Evolutionary conservation across 2,888 invertebrate genomes (phyloP).

Genomic region (Arrhopalites spinosus): DNA sequence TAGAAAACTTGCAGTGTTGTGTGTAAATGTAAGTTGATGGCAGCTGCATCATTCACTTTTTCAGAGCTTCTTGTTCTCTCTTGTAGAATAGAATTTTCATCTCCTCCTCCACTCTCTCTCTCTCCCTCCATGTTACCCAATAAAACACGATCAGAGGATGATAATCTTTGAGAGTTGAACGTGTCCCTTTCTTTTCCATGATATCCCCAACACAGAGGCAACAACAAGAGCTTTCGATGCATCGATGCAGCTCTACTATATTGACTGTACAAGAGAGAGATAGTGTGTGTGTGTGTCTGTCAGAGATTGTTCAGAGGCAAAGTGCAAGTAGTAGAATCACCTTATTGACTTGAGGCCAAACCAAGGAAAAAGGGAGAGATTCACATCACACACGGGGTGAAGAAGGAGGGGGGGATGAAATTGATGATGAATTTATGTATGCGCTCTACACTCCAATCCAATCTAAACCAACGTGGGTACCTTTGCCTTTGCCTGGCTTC

Average conservation of each 20-base stretch:
- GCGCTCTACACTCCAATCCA: constrained; percentile 14
- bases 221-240: neutral
- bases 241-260: neutral
- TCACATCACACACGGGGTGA: constrained; percentile 1
- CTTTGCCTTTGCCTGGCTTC: constrained; percentile 1
- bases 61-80: neutral
- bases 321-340: constrained; percentile 28
- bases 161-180: constrained; percentile 21
- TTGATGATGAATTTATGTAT: constrained; percentile 35
- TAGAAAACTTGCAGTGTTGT: no score
- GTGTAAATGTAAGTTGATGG: neutral
- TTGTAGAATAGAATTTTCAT: no score
- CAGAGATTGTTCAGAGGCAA: neutral
- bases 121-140: constrained; percentile 24
- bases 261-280: neutral
- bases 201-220: constrained; percentile 4
- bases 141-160: constrained; percentile 32
- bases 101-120: neutral
- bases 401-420: constrained; percentile 14
- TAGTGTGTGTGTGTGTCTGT: neutral
- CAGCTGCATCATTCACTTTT: no score
- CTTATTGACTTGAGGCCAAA: constrained; percentile 32
- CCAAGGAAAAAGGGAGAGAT: neutral
- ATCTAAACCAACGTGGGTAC: constrained; percentile 11
- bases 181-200: constrained; percentile 17